Evolutionary conservation across 2,113 vertebrate species (phyloP).

Genomic region (Ellobius talpinus): DNA sequence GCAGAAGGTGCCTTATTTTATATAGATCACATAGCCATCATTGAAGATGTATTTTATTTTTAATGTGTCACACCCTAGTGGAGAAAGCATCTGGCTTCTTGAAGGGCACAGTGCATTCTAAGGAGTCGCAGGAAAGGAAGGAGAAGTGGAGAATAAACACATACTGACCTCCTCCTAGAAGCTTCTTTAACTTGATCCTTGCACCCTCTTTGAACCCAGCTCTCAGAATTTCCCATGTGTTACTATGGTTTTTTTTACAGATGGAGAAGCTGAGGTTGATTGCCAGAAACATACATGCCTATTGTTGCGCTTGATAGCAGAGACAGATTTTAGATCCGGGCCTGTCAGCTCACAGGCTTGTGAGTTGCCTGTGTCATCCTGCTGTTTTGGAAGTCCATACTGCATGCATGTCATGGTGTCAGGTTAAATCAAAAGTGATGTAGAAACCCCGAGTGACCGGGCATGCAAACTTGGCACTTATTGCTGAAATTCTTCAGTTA

Average conservation of each 20-base stretch:
- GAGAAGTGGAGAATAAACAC: background rate
- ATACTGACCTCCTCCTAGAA: background rate
- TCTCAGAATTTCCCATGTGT: background rate
- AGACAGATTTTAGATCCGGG: background rate
- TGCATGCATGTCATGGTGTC: background rate
- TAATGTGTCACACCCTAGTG: conserved; percentile 53
- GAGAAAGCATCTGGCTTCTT: conserved; percentile 47
- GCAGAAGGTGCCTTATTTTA: conserved; percentile 69
- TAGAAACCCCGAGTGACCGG: background rate
- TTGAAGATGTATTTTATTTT: conserved; percentile 65
- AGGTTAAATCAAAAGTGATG: conserved; percentile 13
- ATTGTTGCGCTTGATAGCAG: background rate
- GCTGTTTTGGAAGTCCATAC: background rate
- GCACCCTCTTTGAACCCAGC: background rate
- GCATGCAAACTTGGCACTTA: background rate
- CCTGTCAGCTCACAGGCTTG: background rate
- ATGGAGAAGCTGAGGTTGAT: background rate
- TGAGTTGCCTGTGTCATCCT: background rate
- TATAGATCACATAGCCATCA: conserved; percentile 60
- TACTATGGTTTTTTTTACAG: conserved; percentile 2
- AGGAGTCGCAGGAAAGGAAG: background rate
- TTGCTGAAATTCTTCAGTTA: background rate
- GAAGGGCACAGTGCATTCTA: background rate
- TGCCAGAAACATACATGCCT: background rate
- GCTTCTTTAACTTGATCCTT: background rate